Evolutionary conservation across 2,113 vertebrate genomes (phyloP), one percentile per base, ranked within the genome.

Genomic region (Myotis lucifugus): DNA sequence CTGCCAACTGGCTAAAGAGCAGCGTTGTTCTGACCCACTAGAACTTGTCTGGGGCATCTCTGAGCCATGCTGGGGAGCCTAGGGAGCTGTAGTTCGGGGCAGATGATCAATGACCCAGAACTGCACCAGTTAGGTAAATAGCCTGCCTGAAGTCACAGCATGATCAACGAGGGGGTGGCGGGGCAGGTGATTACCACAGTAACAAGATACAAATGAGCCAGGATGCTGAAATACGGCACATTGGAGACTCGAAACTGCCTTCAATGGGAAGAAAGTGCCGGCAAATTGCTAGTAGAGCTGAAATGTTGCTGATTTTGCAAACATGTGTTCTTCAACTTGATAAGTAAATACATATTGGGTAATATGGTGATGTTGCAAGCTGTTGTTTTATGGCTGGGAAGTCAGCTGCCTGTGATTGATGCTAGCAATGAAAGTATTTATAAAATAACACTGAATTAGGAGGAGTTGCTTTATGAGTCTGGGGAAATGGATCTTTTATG

Each of bases 401-500:
- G 97, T 97, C 97, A 97, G 98, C 97, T 98, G 97, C 93, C 8
- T 96, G 96, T 98, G 98, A 98, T 97, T 96, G 97, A 98, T 97
- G 97, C 90, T 77, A 82, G 97, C 94, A 92, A 96, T 98, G 97
- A 96, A 97, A 98, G 97, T 89, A 97, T 98, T 98, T 98, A 97
- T 97, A 96, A 98, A 98, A 97, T 89, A 96, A 96, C 97, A 94
- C 95, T 87, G 97, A 98, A 98, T 98, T 97, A 98, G 97, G 97
- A 95, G 87, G 56, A 97, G 98, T 94, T 67, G 40, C 96, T 98
- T 98, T 98, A 97, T 85, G 97, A 96, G 97, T 88, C 93, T 93
- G 93, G 96, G 98, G 96, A 98, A 98, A 98, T 97, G 96, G 98
- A 98, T 98, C 90, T 98, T 98, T 98, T 96, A 98, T 97, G 98